Evolutionary conservation across 2,797 vertebrate genomes (phyloP), one percentile per base, ranked within the genome.

Genomic region (Rhinichthys osculus): DNA sequence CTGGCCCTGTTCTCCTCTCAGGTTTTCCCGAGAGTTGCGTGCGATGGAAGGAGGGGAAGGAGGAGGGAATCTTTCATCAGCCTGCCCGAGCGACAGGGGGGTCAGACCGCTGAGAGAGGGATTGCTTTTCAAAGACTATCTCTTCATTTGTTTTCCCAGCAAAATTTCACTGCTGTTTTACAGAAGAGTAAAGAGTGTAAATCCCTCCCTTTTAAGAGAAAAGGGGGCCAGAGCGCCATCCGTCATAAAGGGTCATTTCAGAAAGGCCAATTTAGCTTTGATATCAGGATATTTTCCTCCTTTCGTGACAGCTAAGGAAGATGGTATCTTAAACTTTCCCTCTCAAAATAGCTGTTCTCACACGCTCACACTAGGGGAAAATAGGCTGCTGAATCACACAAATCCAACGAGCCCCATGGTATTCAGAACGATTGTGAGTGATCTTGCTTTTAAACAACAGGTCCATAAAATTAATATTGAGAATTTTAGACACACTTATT

Each of bases 111-210:
- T 87, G 72, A 84, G 83, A 83, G 23, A 69, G 70, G 64, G 87
- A 78, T 95, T 92, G 88, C 91, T 92, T 95, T 95, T 94, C 93
- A 95, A 95, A 92, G 8, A 73, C 88, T 92, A 92, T 93, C 92
- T 94, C 91, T 94, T 93, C 89, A 91, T 94, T 95, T 95, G 90
- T 95, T 94, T 94, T 92, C 86, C 87, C 91, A 92, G 59, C 69
- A 89, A 92, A 88, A 87, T 92, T 92, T 93, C 91, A 91, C 90
- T 90, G 89, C 89, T 91, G 85, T 92, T 94, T 91, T 27, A 35
- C 40, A 64, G 57, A 89, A 88, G 84, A 90, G 52, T 73, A 86
- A 83, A 87, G 81, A 88, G 89, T 88, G 87, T 47, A 81, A 21
- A 44, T 4, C 30, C 40, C 44, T 76, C 54, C 42, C n/a, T 64